Conservation (phyloP, 2,797 vertebrate genomes). For the Pristis pectinata region DNA sequence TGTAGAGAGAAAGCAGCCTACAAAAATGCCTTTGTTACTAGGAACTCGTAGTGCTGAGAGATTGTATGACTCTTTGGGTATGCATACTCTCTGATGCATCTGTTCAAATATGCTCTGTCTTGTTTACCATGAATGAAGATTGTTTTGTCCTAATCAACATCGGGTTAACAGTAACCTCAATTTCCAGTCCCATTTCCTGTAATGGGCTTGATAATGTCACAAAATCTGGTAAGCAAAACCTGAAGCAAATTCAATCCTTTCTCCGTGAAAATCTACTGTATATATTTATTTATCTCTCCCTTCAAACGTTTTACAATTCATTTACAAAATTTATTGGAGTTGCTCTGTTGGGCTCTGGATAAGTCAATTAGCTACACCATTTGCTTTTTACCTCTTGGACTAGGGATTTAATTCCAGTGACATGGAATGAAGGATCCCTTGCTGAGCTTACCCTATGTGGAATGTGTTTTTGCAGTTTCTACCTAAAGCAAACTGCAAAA, state of each 20-base stretch:
- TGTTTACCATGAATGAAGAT: background rate
- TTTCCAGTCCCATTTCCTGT: background rate
- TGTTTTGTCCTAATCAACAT: background rate
- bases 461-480: background rate
- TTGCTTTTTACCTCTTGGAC: background rate
- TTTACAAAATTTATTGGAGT: background rate
- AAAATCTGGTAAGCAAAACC: background rate
- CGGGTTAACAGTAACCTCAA: background rate
- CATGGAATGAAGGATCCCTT: background rate
- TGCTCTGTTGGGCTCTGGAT: background rate
- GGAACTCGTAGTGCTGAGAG: background rate
- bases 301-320: conserved; percentile 6
- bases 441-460: background rate
- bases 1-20: too few relatives aligned
- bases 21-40: background rate
- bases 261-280: background rate
- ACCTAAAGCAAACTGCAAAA: background rate
- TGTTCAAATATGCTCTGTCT: background rate
- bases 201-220: background rate
- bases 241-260: background rate
- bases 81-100: background rate
- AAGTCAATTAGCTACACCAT: background rate
- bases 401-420: background rate
- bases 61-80: background rate
- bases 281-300: background rate